Conservation (phyloP, 2,113 vertebrate species). For the Atherinomorus stipes region DNA sequence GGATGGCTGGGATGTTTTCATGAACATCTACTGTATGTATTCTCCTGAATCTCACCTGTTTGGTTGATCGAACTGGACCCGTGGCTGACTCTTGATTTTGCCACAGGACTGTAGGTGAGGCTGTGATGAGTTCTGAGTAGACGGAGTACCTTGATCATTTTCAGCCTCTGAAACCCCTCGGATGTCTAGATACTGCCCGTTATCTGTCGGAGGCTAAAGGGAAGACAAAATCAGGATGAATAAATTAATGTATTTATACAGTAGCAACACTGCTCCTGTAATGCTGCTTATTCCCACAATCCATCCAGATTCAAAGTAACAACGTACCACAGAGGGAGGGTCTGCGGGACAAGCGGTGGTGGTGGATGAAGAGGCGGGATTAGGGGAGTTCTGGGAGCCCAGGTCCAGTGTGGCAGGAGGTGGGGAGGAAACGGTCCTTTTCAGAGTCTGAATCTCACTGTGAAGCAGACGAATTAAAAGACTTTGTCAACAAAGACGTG, state of each 20-base stretch:
- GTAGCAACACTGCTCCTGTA: not conserved
- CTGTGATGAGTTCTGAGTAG: slow-evolving; percentile 76
- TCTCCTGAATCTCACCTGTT: slow-evolving; percentile 87
- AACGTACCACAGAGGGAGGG: slow-evolving; percentile 60
- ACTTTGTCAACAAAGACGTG: not conserved
- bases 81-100: slow-evolving; percentile 82
- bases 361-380: slow-evolving; percentile 60
- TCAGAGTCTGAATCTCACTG: slow-evolving; percentile 94
- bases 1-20: not conserved
- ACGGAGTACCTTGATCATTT: slow-evolving; percentile 57
- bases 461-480: slow-evolving; percentile 3
- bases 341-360: slow-evolving; percentile 36
- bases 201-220: slow-evolving; percentile 84
- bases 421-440: slow-evolving; percentile 84
- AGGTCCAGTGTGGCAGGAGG: slow-evolving; percentile 76
- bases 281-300: not conserved
- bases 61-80: slow-evolving; percentile 91
- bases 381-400: slow-evolving; percentile 71
- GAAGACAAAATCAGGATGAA: slow-evolving; percentile 36
- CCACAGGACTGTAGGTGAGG: slow-evolving; percentile 80
- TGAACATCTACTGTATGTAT: not conserved
- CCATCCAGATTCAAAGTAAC: slow-evolving; percentile 7
- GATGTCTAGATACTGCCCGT: slow-evolving; percentile 88
- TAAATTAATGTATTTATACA: not conserved
- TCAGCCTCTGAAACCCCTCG: slow-evolving; percentile 80